Conservation (phyloP, 2,888 invertebrate species). For the Toxonevra muliebris region DNA sequence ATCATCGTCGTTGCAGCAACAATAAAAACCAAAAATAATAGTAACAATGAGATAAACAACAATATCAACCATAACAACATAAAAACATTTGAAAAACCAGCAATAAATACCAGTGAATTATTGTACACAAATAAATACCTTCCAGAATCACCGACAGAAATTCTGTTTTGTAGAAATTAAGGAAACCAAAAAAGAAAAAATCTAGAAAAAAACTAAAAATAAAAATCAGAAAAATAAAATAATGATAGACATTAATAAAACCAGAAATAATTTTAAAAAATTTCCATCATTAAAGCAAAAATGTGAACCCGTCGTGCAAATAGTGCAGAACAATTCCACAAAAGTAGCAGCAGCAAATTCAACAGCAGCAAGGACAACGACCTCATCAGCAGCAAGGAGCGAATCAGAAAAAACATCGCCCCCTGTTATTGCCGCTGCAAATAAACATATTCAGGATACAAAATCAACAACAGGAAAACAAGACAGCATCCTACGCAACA, state of each 20-base stretch:
- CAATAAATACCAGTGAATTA: slow-evolving; percentile 14
- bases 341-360: slow-evolving; percentile 28
- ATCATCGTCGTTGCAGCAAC: neutral
- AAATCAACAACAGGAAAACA: slow-evolving; percentile 23
- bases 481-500: slow-evolving; percentile 21
- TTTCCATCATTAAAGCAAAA: slow-evolving; percentile 54
- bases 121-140: neutral
- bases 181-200: slow-evolving; percentile 29
- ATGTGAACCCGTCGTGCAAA: slow-evolving; percentile 39
- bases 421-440: too few relatives aligned
- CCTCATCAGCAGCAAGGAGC: slow-evolving; percentile 7
- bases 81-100: slow-evolving; percentile 40
- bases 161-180: slow-evolving; percentile 18
- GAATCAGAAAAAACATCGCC: too few relatives aligned
- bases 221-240: slow-evolving; percentile 46
- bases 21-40: slow-evolving; percentile 18
- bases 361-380: slow-evolving; percentile 12
- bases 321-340: slow-evolving; percentile 30
- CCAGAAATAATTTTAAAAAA: slow-evolving; percentile 56
- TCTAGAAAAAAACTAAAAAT: slow-evolving; percentile 32
- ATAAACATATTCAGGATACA: neutral
- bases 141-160: neutral
- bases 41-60: slow-evolving; percentile 1
- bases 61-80: slow-evolving; percentile 34
- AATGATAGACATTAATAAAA: slow-evolving; percentile 61